Conservation (phyloP, 2,888 invertebrate genomes). For the Athalia circularis region DNA sequence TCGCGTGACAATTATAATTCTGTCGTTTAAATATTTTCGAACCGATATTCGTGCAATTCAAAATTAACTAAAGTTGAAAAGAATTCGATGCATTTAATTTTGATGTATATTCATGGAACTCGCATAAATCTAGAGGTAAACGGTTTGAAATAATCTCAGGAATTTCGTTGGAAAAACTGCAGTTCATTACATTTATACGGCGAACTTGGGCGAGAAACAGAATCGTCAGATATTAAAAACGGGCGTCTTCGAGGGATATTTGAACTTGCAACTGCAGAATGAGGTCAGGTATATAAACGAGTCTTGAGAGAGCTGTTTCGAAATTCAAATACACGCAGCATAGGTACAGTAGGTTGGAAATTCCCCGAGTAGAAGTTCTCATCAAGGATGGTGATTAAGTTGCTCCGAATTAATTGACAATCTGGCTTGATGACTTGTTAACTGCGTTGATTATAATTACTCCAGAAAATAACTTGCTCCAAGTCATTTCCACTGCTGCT, state of each 20-base stretch:
- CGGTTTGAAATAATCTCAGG: too few species aligned
- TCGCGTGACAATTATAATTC: too few species aligned
- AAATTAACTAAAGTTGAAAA: too few species aligned
- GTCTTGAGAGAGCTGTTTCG: constrained; percentile 11
- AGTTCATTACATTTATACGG: too few species aligned
- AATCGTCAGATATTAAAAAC: background rate
- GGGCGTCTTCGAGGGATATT: background rate
- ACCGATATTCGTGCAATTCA: too few species aligned
- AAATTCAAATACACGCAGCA: constrained; percentile 10
- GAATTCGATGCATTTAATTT: too few species aligned
- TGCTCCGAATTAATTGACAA: constrained; percentile 44
- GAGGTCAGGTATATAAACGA: background rate
- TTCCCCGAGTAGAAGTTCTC: constrained; percentile 4
- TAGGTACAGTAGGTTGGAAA: background rate
- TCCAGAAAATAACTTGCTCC: background rate
- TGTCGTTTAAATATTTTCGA: too few species aligned
- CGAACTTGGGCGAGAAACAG: background rate
- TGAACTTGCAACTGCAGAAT: background rate
- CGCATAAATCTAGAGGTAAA: too few species aligned
- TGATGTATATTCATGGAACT: too few species aligned
- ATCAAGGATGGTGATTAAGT: constrained; percentile 34
- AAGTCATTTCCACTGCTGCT: background rate
- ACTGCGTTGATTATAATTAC: constrained; percentile 10
- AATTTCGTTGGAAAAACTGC: background rate
- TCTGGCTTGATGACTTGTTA: constrained; percentile 39